These are phyloP conservation scores for Napeogenes inachia DNA, from an alignment of 2,888 invertebrate genomes.

Conservation along the genomic window DNA sequence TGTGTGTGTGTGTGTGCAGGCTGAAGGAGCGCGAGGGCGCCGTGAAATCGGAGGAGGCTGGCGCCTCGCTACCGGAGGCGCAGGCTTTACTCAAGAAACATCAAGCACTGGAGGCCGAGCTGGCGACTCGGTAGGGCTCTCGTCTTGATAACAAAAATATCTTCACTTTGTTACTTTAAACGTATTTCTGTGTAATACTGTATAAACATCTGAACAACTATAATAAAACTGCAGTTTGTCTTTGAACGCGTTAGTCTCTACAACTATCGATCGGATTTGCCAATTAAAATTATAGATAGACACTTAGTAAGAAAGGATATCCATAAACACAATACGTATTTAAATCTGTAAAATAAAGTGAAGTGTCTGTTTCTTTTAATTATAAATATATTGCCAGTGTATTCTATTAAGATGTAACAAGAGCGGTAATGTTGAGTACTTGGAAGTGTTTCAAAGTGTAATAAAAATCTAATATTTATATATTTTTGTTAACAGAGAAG, in stretches of 20 bases:
- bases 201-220: no score
- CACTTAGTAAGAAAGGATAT: no score
- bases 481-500: slow-evolving; percentile 77
- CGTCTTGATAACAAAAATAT: no score
- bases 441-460: no score
- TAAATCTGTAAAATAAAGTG: no score
- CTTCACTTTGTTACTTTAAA: neutral
- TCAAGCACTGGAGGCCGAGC: slow-evolving; percentile 92
- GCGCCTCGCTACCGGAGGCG: slow-evolving; percentile 78
- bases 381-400: no score
- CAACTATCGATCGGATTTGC: no score
- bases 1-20: slow-evolving; percentile 38
- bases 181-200: neutral
- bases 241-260: neutral
- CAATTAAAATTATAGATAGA: no score
- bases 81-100: slow-evolving; percentile 96
- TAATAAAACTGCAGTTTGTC: neutral
- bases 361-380: no score
- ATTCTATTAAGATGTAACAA: neutral
- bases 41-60: slow-evolving; percentile 40
- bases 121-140: slow-evolving; percentile 80
- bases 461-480: neutral
- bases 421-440: no score
- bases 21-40: slow-evolving; percentile 54
- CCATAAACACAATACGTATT: no score